phyloP scores from a whole-genome alignment of 2,113 vertebrate genomes.

The Siniperca knerii region DNA sequence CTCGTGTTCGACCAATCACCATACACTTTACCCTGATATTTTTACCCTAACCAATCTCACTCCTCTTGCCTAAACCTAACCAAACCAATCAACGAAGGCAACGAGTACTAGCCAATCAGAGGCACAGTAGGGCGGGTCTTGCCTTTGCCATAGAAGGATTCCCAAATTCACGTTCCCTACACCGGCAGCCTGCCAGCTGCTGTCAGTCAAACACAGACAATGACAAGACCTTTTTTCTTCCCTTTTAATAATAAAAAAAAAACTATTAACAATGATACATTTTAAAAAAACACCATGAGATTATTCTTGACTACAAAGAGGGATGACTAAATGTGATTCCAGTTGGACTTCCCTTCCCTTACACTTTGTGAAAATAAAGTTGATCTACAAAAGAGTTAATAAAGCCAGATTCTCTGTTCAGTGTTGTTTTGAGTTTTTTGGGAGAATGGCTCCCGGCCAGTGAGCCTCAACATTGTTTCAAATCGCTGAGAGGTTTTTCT shows the following conservation, averaged over 20 bases:
- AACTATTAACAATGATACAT: not conserved
- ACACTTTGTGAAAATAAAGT: not conserved
- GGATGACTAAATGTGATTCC: not conserved
- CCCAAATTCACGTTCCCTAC: not conserved
- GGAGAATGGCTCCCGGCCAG: not conserved
- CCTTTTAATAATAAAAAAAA: not conserved
- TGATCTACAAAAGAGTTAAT: not conserved
- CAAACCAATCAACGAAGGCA: no score
- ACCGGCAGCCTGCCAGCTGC: not conserved
- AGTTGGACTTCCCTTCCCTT: not conserved
- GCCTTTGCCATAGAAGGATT: no score
- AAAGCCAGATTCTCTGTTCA: slow-evolving; percentile 2
- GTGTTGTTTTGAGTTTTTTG: slow-evolving; percentile 12
- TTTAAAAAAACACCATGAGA: no score
- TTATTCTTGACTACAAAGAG: not conserved
- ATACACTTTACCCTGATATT: no score
- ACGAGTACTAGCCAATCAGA: no score
- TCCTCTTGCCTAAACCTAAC: no score
- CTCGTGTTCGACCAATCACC: no score
- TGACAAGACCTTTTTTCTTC: not conserved
- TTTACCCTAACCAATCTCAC: no score
- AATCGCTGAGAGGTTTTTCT: slow-evolving; percentile 53
- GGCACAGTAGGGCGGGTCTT: no score
- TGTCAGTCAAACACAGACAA: not conserved
- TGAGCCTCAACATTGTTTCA: slow-evolving; percentile 49